Conservation (phyloP, 2,888 invertebrate genomes). For the Sinodicranocentrus sp. region DNA sequence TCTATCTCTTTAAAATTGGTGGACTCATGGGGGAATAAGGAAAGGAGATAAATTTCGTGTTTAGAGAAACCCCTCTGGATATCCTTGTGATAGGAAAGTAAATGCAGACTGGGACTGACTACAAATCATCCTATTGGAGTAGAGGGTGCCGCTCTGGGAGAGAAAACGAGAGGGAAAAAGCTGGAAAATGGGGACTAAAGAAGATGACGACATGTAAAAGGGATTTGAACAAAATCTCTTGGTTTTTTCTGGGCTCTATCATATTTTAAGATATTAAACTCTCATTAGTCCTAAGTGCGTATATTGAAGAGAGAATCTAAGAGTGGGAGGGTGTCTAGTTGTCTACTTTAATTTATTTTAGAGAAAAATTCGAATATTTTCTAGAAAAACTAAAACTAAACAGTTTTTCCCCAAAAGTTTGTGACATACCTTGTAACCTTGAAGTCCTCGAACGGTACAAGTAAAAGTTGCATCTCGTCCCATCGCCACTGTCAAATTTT, state of each 20-base stretch:
- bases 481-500: slow-evolving; percentile 90
- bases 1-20: slow-evolving; percentile 53
- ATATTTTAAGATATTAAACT: slow-evolving; percentile 53
- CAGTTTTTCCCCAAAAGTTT: too few relatives aligned
- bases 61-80: neutral
- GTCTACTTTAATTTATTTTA: too few relatives aligned
- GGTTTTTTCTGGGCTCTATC: neutral
- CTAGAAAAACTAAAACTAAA: too few relatives aligned
- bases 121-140: slow-evolving; percentile 18
- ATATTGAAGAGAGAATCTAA: neutral
- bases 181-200: neutral
- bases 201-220: neutral
- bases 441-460: slow-evolving; percentile 91
- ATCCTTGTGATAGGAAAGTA: neutral
- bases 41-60: slow-evolving; percentile 10
- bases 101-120: slow-evolving; percentile 27
- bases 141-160: neutral
- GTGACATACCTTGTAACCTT: slow-evolving; percentile 94
- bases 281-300: slow-evolving; percentile 42
- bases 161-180: neutral
- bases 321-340: too few relatives aligned
- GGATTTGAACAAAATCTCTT: slow-evolving; percentile 7
- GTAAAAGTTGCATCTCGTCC: slow-evolving; percentile 93
- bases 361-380: too few relatives aligned
- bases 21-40: slow-evolving; percentile 7